Percentiles rank a stretch among this genome's conserved stretches.
Evolutionary conservation across 2,797 vertebrate species (phyloP).

Genomic region (Tapirus indicus): DNA sequence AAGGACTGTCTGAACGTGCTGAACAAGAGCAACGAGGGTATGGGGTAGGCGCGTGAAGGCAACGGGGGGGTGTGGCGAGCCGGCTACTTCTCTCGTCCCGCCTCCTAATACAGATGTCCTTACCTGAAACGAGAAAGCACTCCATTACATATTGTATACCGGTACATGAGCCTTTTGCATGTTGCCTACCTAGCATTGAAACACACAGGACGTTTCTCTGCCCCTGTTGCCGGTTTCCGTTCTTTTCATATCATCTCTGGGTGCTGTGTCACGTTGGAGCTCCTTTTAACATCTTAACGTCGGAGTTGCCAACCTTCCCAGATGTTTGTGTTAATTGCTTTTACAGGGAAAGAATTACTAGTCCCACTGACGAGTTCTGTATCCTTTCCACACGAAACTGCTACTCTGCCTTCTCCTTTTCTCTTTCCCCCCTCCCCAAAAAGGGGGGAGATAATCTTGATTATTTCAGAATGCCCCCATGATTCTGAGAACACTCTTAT

Average conservation of each 20-base stretch:
- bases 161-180: slow-evolving; percentile 22
- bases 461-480: not conserved
- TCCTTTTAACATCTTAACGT: not conserved
- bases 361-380: slow-evolving; percentile 98
- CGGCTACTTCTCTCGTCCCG: not conserved
- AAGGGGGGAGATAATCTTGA: not conserved
- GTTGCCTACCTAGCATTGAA: not conserved
- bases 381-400: slow-evolving; percentile 90
- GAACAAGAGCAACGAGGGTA: slow-evolving; percentile 94
- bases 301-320: not conserved
- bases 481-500: not conserved
- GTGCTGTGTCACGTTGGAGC: not conserved
- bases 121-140: not conserved
- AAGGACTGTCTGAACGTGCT: slow-evolving; percentile 95
- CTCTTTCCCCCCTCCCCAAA: not conserved
- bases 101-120: not conserved
- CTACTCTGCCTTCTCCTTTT: not conserved
- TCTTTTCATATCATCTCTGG: not conserved
- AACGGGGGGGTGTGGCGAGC: not conserved
- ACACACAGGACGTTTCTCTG: not conserved
- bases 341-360: slow-evolving; percentile 95
- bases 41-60: slow-evolving; percentile 43
- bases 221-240: not conserved
- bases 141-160: not conserved
- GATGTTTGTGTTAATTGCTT: slow-evolving; percentile 63